Conservation (phyloP, 2,113 vertebrate genomes). For the Sisor rabdophorus region DNA sequence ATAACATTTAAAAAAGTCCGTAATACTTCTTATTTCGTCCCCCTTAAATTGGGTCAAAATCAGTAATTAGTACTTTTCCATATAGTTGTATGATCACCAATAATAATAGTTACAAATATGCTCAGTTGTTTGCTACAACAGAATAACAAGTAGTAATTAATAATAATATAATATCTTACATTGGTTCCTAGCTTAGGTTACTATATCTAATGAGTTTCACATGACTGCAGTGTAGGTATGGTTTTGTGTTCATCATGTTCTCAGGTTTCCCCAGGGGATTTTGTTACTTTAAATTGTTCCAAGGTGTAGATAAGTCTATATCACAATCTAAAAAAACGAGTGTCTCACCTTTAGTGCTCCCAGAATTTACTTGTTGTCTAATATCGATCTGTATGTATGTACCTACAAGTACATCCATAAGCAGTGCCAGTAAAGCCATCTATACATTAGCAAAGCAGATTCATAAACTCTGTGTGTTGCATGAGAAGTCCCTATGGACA, state of each 20-base stretch:
- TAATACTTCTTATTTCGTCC: neutral
- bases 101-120: neutral
- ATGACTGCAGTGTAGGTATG: neutral
- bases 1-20: neutral
- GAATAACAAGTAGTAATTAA: neutral
- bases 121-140: no score
- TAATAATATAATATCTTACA: neutral
- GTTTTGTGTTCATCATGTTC: no score
- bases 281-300: neutral
- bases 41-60: neutral
- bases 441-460: no score
- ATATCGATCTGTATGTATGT: no score
- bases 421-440: no score
- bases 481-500: no score
- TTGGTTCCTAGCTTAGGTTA: neutral
- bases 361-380: neutral
- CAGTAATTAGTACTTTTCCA: no score
- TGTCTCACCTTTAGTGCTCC: neutral
- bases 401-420: no score
- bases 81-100: no score
- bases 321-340: neutral
- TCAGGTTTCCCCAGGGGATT: neutral
- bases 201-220: slow-evolving; percentile 5
- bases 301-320: neutral
- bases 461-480: no score